Evolutionary conservation across 2,888 invertebrate genomes (phyloP).

Genomic region (Chymomyza caudatula): DNA sequence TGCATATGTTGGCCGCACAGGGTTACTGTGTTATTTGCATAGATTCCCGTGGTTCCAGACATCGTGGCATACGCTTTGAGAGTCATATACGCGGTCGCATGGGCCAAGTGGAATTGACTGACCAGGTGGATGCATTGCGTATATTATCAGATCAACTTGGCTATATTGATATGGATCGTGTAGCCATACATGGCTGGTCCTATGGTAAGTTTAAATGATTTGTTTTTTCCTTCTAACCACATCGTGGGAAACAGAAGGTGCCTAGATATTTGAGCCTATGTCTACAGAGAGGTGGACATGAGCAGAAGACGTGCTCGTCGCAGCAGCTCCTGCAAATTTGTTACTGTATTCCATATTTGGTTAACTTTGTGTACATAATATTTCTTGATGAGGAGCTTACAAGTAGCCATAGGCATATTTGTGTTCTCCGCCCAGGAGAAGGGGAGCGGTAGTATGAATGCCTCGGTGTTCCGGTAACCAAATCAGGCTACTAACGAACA

Average conservation of each 20-base stretch:
- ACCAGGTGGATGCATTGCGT: constrained; percentile 95
- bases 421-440: no score
- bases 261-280: no score
- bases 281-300: no score
- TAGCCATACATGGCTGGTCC: constrained; percentile 99
- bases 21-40: constrained; percentile 97
- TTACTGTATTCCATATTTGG: no score
- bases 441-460: no score
- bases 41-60: constrained; percentile 96
- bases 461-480: no score
- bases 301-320: no score
- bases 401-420: no score
- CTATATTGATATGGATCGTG: constrained; percentile 93
- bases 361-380: no score
- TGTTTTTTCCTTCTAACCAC: not conserved
- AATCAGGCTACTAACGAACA: no score
- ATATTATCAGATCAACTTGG: constrained; percentile 90
- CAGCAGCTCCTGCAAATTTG: no score
- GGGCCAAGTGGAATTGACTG: constrained; percentile 95
- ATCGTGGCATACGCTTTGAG: constrained; percentile 95
- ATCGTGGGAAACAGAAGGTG: not conserved
- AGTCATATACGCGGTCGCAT: constrained; percentile 92
- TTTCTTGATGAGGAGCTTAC: no score
- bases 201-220: constrained; percentile 84
- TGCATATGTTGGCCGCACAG: constrained; percentile 96